Percentiles rank a stretch among this genome's conserved stretches.
These are phyloP conservation scores for Simalia tracyae DNA, from an alignment of 2,797 vertebrate genomes.

Conservation along the genomic window DNA sequence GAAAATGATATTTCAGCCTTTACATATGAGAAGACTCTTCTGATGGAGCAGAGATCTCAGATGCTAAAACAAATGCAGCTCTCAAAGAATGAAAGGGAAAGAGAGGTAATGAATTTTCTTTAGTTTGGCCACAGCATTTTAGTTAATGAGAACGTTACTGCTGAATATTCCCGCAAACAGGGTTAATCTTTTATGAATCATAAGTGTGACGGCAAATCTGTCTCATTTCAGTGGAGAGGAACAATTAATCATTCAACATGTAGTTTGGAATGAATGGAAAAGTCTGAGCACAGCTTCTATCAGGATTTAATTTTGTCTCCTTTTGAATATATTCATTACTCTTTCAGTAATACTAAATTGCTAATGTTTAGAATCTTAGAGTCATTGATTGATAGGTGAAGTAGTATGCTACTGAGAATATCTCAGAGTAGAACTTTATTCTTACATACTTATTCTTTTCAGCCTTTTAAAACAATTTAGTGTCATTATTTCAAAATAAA, in stretches of 20 bases:
- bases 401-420: background rate
- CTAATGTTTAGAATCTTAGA: background rate
- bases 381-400: background rate
- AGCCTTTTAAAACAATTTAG: background rate
- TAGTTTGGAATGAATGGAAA: background rate
- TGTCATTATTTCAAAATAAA: background rate
- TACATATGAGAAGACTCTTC: conserved; percentile 94
- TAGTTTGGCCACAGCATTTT: background rate
- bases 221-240: background rate
- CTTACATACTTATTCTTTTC: background rate
- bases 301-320: background rate
- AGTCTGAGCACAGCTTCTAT: background rate
- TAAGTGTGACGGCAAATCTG: background rate
- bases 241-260: background rate
- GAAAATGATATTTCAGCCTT: conserved; percentile 97
- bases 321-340: background rate
- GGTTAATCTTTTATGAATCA: background rate
- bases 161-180: background rate
- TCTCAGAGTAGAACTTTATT: background rate
- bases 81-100: conserved; percentile 88
- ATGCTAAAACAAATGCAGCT: conserved; percentile 98
- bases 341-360: background rate
- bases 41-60: conserved; percentile 97
- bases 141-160: background rate
- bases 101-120: conserved; percentile 81